Conservation (phyloP, 2,888 invertebrate genomes). For the Tipula confusa region DNA sequence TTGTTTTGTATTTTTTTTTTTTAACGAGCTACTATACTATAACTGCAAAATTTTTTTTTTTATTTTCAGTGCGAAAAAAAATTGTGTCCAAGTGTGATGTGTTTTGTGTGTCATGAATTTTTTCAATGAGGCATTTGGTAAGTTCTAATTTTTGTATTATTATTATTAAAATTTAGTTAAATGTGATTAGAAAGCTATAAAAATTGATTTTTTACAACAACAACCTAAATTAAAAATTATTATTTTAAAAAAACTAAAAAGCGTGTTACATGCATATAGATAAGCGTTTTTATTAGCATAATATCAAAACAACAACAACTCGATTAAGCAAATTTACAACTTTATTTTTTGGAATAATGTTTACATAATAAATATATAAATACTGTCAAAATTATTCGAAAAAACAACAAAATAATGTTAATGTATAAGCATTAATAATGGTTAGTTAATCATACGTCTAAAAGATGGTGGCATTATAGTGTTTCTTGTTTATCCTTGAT, state of each 20-base stretch:
- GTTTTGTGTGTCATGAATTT: slow-evolving; percentile 36
- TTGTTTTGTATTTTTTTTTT: background rate
- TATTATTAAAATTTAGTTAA: background rate
- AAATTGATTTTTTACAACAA: too few relatives aligned
- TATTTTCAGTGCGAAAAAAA: slow-evolving; percentile 38
- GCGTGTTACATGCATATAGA: background rate
- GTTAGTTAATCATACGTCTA: background rate
- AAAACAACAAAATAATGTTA: background rate
- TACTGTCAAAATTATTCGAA: background rate
- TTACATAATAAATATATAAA: background rate
- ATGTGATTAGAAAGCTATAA: background rate
- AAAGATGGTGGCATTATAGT: background rate
- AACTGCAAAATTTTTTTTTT: slow-evolving; percentile 33
- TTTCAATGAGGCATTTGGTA: slow-evolving; percentile 29
- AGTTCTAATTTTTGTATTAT: background rate
- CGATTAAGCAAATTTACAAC: background rate
- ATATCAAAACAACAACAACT: background rate
- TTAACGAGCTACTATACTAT: background rate
- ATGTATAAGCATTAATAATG: too few relatives aligned
- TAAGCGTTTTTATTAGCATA: background rate
- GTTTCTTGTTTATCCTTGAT: background rate
- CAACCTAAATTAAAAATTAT: background rate
- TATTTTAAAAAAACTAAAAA: too few relatives aligned
- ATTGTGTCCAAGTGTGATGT: slow-evolving; percentile 39
- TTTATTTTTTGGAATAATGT: background rate